Conservation (phyloP, 2,113 vertebrate genomes). For the Dryoscopus gambensis region DNA sequence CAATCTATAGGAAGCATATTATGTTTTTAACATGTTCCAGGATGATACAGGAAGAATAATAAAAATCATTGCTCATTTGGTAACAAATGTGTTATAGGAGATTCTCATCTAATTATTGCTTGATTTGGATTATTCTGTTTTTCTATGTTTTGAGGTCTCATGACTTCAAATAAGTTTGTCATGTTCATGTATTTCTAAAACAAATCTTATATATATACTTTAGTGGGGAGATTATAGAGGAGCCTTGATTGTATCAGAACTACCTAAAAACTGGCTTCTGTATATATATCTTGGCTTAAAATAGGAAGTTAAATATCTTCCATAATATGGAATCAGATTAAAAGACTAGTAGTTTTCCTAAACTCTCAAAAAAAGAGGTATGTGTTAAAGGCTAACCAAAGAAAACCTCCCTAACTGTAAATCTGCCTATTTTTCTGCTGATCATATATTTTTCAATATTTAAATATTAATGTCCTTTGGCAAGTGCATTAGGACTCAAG, state of each 20-base stretch:
- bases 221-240: not conserved
- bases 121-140: not conserved
- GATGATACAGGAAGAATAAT: not conserved
- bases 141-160: not conserved
- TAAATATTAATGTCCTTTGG: slow-evolving; percentile 75
- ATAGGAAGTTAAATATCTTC: not conserved
- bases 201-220: not conserved
- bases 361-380: not conserved
- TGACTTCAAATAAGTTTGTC: not conserved
- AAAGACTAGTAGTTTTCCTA: not conserved
- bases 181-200: not conserved
- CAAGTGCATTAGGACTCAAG: slow-evolving; percentile 69
- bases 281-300: not conserved
- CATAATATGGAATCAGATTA: not conserved
- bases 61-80: not conserved
- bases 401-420: slow-evolving; percentile 18
- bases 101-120: not conserved
- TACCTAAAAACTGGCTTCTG: not conserved
- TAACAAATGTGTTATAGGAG: not conserved
- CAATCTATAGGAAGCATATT: not conserved
- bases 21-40: not conserved
- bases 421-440: slow-evolving; percentile 56
- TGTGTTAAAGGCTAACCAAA: not conserved
- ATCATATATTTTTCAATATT: slow-evolving; percentile 57
- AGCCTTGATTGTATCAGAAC: not conserved